A percentile compares a stretch with the other conserved stretches of the same genome.
phyloP scores from a whole-genome alignment of 2,797 vertebrate species.

The Leucoraja ocellata region DNA sequence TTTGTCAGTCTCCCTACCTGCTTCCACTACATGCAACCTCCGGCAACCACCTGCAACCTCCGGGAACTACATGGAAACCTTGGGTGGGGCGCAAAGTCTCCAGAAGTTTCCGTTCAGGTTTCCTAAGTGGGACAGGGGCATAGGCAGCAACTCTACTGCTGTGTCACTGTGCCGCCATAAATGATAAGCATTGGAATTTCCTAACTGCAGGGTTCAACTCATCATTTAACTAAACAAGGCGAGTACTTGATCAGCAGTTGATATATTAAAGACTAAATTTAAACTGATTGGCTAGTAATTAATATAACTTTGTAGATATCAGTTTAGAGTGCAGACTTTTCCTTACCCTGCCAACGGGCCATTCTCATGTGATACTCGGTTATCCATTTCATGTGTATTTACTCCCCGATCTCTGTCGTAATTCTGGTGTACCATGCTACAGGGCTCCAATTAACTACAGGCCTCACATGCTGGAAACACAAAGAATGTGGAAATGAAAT shows the following conservation, averaged over 20 bases:
- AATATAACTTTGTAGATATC: conserved; percentile 45
- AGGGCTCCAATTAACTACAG: conserved; percentile 62
- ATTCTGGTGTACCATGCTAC: conserved; percentile 84
- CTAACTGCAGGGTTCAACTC: background rate
- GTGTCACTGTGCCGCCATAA: too few species aligned
- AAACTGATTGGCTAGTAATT: conserved; percentile 48
- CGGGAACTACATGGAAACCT: too few species aligned
- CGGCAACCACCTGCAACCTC: too few species aligned
- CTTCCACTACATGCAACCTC: too few species aligned
- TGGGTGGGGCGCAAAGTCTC: too few species aligned
- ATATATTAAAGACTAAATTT: conserved; percentile 40
- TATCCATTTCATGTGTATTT: conserved; percentile 85
- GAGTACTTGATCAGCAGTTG: background rate
- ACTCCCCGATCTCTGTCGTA: conserved; percentile 87
- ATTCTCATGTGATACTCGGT: conserved; percentile 61
- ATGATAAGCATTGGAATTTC: too few species aligned
- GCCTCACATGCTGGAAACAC: conserved; percentile 58
- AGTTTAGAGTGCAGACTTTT: background rate
- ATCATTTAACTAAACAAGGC: background rate
- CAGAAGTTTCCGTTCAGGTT: too few species aligned
- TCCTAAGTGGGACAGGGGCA: too few species aligned
- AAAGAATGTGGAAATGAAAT: background rate
- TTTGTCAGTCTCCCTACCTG: too few species aligned
- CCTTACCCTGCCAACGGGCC: conserved; percentile 67
- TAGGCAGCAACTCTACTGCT: too few species aligned